Conservation (phyloP, 2,888 invertebrate species). For the Malacosoma neustria region DNA sequence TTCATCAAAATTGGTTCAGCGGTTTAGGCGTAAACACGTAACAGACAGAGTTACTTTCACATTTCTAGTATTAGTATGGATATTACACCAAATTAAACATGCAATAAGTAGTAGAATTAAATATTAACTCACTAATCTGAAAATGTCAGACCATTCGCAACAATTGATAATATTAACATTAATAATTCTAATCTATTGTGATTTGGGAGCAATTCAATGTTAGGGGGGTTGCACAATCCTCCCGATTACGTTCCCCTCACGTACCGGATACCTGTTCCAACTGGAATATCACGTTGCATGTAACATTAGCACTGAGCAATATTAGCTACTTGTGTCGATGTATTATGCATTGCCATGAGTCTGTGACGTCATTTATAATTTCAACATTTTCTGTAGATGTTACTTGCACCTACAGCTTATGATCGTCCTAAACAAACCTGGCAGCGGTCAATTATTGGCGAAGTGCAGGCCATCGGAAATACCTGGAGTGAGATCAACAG, state of each 20-base stretch:
- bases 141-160: constrained; percentile 14
- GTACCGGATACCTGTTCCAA: constrained; percentile 27
- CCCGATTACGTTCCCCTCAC: constrained; percentile 26
- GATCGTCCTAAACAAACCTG: too few species aligned
- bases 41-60: too few species aligned
- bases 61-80: background rate
- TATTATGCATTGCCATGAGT: background rate
- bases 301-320: background rate
- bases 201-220: constrained; percentile 18
- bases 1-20: too few species aligned
- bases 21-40: too few species aligned
- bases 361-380: background rate
- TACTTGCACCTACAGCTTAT: too few species aligned
- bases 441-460: too few species aligned
- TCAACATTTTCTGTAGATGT: background rate
- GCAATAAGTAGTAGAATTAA: too few species aligned
- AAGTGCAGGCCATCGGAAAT: too few species aligned
- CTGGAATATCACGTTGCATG: background rate
- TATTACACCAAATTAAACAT: background rate
- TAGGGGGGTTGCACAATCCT: constrained; percentile 26
- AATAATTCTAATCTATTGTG: constrained; percentile 28
- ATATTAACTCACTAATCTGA: constrained; percentile 16
- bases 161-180: constrained; percentile 15
- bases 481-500: too few species aligned
- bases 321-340: background rate